Conservation (phyloP, 2,888 invertebrate genomes). For the Drosophila atroscutellata region DNA sequence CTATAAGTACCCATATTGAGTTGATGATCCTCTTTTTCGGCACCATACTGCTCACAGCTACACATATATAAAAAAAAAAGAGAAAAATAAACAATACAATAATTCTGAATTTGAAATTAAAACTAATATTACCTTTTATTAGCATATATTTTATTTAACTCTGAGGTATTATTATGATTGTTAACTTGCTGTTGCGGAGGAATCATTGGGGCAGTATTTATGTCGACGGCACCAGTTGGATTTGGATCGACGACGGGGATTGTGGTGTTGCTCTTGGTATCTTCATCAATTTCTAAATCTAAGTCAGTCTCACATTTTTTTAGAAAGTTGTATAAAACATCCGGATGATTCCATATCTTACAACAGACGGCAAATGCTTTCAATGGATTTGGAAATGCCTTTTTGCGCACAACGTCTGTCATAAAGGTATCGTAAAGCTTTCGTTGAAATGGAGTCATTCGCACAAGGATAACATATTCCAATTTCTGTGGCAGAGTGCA, state of each 20-base stretch:
- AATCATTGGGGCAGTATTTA: constrained; percentile 11
- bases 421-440: constrained; percentile 96
- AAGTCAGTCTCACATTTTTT: constrained; percentile 91
- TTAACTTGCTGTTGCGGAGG: constrained; percentile 19
- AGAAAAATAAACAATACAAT: background rate
- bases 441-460: constrained; percentile 96
- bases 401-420: constrained; percentile 94
- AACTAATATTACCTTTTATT: constrained; percentile 53
- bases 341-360: constrained; percentile 99
- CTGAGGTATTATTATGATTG: constrained; percentile 30
- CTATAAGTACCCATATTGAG: constrained; percentile 47
- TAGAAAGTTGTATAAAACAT: constrained; percentile 94
- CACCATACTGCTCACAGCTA: constrained; percentile 40
- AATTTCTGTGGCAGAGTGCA: constrained; percentile 96
- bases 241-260: constrained; percentile 58
- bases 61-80: background rate
- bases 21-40: constrained; percentile 64
- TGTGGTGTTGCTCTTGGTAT: constrained; percentile 72
- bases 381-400: constrained; percentile 96
- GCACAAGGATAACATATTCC: constrained; percentile 96
- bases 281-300: constrained; percentile 93
- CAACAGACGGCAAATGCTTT: constrained; percentile 99
- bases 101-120: background rate
- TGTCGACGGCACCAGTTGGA: constrained; percentile 12
- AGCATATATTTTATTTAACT: constrained; percentile 53